Percentiles rank a stretch among this genome's conserved stretches.
phyloP scores from a whole-genome alignment of 2,888 invertebrate genomes.

The Acanthosepion lycidas region DNA sequence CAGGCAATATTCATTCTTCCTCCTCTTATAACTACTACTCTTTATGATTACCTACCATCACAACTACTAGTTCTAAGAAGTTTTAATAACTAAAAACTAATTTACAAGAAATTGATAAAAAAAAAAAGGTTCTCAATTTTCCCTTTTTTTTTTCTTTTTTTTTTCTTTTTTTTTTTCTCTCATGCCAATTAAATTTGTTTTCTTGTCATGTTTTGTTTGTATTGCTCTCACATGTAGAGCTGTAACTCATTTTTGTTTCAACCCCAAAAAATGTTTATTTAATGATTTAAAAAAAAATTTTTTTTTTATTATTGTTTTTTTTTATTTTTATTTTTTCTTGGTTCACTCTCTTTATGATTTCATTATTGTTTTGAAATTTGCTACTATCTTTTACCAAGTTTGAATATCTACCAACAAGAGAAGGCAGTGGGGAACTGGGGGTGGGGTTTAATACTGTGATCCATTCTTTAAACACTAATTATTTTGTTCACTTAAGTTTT shows the following conservation, averaged over 20 bases:
- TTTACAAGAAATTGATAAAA: not conserved
- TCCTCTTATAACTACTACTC: not conserved
- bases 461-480: not conserved
- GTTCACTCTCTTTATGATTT: no score
- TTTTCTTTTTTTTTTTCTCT: not conserved
- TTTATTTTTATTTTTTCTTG: no score
- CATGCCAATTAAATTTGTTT: not conserved
- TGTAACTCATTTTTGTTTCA: not conserved
- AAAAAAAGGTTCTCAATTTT: not conserved
- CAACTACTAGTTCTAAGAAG: not conserved
- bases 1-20: not conserved
- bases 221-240: not conserved
- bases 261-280: not conserved
- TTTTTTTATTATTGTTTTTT: no score
- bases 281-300: no score
- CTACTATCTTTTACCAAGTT: not conserved
- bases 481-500: not conserved
- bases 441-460: not conserved
- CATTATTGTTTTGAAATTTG: no score
- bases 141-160: not conserved
- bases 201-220: not conserved
- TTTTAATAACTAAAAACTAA: not conserved
- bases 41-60: not conserved
- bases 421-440: not conserved
- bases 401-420: not conserved